Evolutionary conservation across 2,888 invertebrate genomes (phyloP), one percentile per base, ranked within the genome.

Genomic region (Scaptomyza parva): DNA sequence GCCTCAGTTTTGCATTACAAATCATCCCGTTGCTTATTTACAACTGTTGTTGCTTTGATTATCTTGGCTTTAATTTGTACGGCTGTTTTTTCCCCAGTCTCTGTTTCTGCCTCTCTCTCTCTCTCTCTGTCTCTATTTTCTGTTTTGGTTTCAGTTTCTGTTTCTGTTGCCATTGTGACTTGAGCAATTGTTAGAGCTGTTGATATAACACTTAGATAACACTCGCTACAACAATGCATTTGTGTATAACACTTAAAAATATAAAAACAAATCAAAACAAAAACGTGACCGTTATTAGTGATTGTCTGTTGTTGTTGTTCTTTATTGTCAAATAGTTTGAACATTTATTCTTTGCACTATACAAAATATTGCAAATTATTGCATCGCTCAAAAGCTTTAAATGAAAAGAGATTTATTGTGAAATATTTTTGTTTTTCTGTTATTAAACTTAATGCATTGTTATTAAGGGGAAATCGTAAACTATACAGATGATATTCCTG

Each of bases 191-290:
- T 85, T 50, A 37, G 44, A 6, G 37, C 48, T 80, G 80, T 79
- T 70, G 88, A 82, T 82, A 76, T 83, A 85, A 82, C 88, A 87
- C 80, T 82, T 69, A 79, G 88, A 87, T 87, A 83, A 52, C 65
- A 71, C 48, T 18, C 59, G 71, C 51, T 45, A 65, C 55, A 51
- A 82, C 82, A 87, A 82, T 78, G 76, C 79, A 75, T 70, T 86
- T 86, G 67, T 67, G 67, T 83, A 54, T 58, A 26, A 44, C 51
- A 35, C 45, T 50, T n/a, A 41, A 72, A 35, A 35, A n/a, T 11
- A 3, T 2, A 33, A 33, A 12, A 33, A 26, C 7, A 26, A 26
- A 0, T 8, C 6, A 0, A 26, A 26, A 24, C 6, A 26, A 30
- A 87, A 87, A 87, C 82, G 88, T 82, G 88, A 87, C 86, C 70